Base-by-base conservation (phyloP, 2,797 vertebrate species). In the Clamator glandarius region DNA sequence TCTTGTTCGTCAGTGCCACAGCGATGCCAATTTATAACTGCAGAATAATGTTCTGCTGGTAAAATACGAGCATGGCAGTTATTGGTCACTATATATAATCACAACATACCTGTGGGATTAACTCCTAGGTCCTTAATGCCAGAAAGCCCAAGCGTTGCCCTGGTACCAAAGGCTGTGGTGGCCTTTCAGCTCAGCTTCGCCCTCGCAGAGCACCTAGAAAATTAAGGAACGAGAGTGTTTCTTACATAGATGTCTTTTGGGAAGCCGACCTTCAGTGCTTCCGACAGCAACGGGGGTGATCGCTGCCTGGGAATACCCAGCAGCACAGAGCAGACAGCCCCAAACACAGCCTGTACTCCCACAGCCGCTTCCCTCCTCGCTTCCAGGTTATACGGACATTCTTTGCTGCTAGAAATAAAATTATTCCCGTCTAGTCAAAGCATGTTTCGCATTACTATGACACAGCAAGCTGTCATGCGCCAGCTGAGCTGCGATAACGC, bases 1-100 rank as follows among this genome's bases (percentile, higher is more conserved):
- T 58, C 20, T 46, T 21, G 3, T 10, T 19, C 42, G 17, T 15
- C 28, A 42, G 18, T 18, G 25, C 13, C 46, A 42, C 0, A 64
- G 67, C 19, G 70, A 19, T 19, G 68, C 17, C 20, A 76, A 12
- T 25, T 74, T 26, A 64, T 23, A 75, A 11, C 10, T 25, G 28
- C 3, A 51, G 33, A 25, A 12, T 3, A 58, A 48, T 0, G 0
- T 15, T 61, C 42, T 72, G 12, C 23, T 51, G 51, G 11, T 21
- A 42, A 70, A 81, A 35, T 1, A 12, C 0, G 4, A 31, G 2
- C n/a, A n/a, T 5, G 3, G 41, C 20, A 15, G 44, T 25, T 58
- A 78, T 0, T 33, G 36, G 50, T 31, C 35, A 9, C 28, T n/a
- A 9, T 11, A 25, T 8, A 28, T 15, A 42, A 21, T 29, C 28